Evolutionary conservation across 2,113 vertebrate genomes (phyloP), one percentile per base, ranked within the genome.

Genomic region (Hemibates koningsi): DNA sequence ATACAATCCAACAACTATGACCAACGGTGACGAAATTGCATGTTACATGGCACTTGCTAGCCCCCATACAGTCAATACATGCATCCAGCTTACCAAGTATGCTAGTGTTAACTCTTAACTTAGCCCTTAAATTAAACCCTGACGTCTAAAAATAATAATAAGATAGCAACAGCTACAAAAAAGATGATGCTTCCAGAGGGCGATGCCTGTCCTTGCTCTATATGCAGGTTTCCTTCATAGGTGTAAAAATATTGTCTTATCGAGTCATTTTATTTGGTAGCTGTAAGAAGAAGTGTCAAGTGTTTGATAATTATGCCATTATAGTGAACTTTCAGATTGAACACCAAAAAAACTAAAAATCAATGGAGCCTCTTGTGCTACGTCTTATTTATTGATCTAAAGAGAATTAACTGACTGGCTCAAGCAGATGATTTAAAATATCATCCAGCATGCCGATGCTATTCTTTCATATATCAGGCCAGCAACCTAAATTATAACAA

Each of bases 401-500:
- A 79, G 71, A 87, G 66, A 88, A 81, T 71, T 78, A 71, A 59
- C 54, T 45, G 21, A 84, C 54, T 85, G 21, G 24, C 36, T 36
- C 48, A n/a, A 86, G 81, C 38, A 85, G 9, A 90, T 82, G 32
- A 82, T 66, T 81, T 71, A 54, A 85, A 80, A 87, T 81, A 81
- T 82, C 57, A 59, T 41, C 88, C 79, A 87, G 86, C 61, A 86
- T 83, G 83, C 73, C 73, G 8, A 87, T 86, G 24, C 36, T 9
- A 32, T 87, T 45, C 68, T 63, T 81, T 80, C 53, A 57, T 57
- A 36, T 17, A 68, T 57, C 43, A 36, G 7, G 5, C 57, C 4
- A 3, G 38, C 52, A 21, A 63, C 63, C 78, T 50, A 52, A 92
- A 90, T 81, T 29, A 76, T 89, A 92, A 92, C 56, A 68, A 86